Evolutionary conservation across 2,888 invertebrate species (phyloP).

Genomic region (Poecilobothrus nobilitatus): DNA sequence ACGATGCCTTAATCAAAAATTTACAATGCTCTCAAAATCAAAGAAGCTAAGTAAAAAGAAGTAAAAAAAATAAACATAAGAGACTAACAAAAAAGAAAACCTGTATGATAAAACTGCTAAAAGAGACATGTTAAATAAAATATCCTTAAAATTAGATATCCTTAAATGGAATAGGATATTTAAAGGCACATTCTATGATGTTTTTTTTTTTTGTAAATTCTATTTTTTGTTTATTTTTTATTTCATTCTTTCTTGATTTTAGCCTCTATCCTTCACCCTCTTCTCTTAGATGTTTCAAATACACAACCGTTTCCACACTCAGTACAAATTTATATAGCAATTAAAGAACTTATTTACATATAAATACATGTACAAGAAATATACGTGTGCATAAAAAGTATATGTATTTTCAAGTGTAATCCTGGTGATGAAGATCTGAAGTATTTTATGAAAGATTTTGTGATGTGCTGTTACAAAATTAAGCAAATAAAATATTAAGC

Average conservation of each 20-base stretch:
- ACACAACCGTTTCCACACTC: too few relatives aligned
- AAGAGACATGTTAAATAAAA: conserved; percentile 3
- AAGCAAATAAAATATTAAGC: too few relatives aligned
- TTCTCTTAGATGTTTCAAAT: too few relatives aligned
- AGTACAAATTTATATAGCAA: background rate
- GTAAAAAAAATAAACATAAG: too few relatives aligned
- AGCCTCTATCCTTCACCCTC: too few relatives aligned
- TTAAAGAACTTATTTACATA: background rate
- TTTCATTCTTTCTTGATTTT: too few relatives aligned
- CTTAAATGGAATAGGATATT: conserved; percentile 1
- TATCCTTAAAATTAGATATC: background rate
- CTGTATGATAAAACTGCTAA: background rate
- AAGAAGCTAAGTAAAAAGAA: background rate
- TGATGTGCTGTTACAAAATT: background rate
- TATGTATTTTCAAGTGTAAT: background rate
- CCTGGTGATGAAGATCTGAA: background rate
- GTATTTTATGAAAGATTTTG: background rate
- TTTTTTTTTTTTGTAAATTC: background rate
- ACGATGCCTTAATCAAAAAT: background rate
- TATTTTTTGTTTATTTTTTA: too few relatives aligned
- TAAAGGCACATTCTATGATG: background rate
- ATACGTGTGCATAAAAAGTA: too few relatives aligned
- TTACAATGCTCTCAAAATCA: background rate
- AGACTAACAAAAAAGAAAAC: background rate
- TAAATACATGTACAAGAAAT: background rate